Evolutionary conservation across 2,113 vertebrate species (phyloP), one percentile per base, ranked within the genome.

Genomic region (Scalopus aquaticus): DNA sequence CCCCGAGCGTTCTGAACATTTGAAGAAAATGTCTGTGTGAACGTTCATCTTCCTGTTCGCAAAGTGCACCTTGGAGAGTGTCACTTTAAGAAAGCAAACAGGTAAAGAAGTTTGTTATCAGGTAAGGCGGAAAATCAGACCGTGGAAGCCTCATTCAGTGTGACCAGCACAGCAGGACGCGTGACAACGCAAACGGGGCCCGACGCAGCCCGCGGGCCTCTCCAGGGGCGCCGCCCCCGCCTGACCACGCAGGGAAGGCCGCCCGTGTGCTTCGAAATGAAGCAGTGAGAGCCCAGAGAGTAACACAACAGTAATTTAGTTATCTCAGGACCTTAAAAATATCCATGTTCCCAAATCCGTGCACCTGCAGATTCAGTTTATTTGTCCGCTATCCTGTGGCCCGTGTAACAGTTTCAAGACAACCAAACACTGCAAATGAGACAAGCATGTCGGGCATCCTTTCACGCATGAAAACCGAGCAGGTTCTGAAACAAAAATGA

Each of bases 1-100:
- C 35, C 83, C 17, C 64, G 44, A 90, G 78, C 26, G 88, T 46
- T 80, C 72, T 84, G 60, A 88, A 96, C 46, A 49, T 54, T 76
- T 81, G 76, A 54, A 88, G 51, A 81, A 82, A 87, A 49, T 44
- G 44, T 44, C 7, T 49, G 44, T 44, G 44, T 44, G 9, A 44
- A 44, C 9, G 44, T 44, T 44, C 44, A 5, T 44, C 44, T 44
- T 44, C 5, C 5, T 44, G 9, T 44, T 44, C 5, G 44, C 9
- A 44, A 49, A 86, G 76, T 46, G 8, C 6, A 87, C 70, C 30
- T 89, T 86, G 82, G 35, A 49, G 44, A 67, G 77, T 44, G 22
- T 62, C 64, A 44, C 20, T 83, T 60, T 49, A 6, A 79, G 69
- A 86, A 92, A 65, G 62, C 6, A 92, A 72, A 46, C 30, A 42